Base-by-base conservation (phyloP, 2,113 vertebrate genomes). In the Prinia subflava region DNA sequence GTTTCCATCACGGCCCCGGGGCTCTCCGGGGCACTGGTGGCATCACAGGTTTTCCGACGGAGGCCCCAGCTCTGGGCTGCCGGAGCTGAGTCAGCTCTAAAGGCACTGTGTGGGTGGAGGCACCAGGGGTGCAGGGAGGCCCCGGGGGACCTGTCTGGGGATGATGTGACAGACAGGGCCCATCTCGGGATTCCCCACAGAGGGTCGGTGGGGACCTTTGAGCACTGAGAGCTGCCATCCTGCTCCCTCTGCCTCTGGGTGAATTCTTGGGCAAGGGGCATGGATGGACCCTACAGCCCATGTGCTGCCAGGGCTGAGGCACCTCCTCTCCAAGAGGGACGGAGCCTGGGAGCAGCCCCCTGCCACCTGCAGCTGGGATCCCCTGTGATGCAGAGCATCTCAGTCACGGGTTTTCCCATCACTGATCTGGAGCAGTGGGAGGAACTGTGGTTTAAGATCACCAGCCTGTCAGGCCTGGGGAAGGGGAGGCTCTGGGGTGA, bases 121-220 rank as follows among this genome's bases (percentile, higher is more conserved):
- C 88, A 47, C 59, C 59, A 27, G 41, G 50, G 56, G 83, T 21
- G 71, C 68, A 3, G 71, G 67, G 59, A 89, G 64, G 87, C 76
- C 76, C 76, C 17, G 0, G 22, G 41, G 75, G n/a, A 59, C 57
- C 67, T 30, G 49, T n/a, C 47, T 4, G 71, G 35, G 57, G 60
- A 5, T 20, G 55, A 39, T 1, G 2, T 78, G 49, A 27, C 7
- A 4, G 39, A 44, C 71, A 1, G 13, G 62, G 67, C 62, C 27
- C 78, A 42, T 27, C 68, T 44, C 6, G 0, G 31, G 24, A 31
- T 67, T 37, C 44, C 46, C 37, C 6, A 0, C 56, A 44, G 49
- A 52, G 46, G 22, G 44, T n/a, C n/a, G 9, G 13, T 0, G 0
- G 56, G 27, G 15, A 42, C 7, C 47, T 42, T 30, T 0, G 0